These are phyloP conservation scores for Corythaixoides concolor DNA, from an alignment of 2,113 vertebrate genomes.

Conservation along the genomic window DNA sequence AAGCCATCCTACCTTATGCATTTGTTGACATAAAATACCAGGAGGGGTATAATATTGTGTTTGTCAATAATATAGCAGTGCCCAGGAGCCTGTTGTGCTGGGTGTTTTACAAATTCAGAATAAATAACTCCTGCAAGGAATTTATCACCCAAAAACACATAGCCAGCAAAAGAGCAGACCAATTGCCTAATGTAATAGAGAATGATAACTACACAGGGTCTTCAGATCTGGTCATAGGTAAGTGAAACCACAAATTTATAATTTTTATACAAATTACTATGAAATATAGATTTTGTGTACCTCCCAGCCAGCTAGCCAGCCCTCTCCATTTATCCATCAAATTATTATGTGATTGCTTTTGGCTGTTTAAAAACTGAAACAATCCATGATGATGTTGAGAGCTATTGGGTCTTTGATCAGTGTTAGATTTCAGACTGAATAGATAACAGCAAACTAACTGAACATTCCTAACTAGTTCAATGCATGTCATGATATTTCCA, in stretches of 20 bases:
- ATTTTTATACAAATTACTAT: not conserved
- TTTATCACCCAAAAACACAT: not conserved
- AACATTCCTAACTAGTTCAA: rapidly evolving
- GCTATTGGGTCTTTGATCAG: not conserved
- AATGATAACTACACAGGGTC: not conserved
- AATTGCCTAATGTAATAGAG: not conserved
- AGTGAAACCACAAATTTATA: not conserved
- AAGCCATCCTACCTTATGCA: not conserved
- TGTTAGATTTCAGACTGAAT: not conserved
- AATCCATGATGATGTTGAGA: not conserved
- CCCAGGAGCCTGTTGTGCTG: not conserved
- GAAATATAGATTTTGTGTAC: not conserved
- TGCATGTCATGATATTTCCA: not conserved
- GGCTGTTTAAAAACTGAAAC: not conserved
- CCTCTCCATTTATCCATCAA: not conserved
- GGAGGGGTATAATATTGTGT: not conserved
- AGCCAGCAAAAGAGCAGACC: not conserved
- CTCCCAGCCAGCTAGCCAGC: not conserved
- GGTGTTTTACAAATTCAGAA: not conserved
- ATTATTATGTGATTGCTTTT: not conserved
- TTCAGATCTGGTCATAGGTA: not conserved
- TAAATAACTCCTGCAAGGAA: not conserved
- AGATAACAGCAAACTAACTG: not conserved
- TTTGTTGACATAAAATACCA: not conserved
- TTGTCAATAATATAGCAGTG: not conserved